Conservation (phyloP, 2,888 invertebrate genomes). For the Punctoribates punctum region DNA sequence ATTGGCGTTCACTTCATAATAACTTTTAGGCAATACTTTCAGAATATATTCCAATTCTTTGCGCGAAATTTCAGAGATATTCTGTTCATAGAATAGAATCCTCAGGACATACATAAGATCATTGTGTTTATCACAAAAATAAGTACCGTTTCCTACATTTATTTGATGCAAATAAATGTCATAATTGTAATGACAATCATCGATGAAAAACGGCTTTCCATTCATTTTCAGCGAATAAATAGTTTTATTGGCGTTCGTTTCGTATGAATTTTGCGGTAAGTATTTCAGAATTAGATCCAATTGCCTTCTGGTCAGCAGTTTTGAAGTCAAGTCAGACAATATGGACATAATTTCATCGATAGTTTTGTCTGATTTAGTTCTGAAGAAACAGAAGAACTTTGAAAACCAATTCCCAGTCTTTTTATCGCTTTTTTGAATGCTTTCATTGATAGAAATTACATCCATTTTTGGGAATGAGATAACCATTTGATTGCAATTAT, state of each 20-base stretch:
- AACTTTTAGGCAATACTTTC: neutral
- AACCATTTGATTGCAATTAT: too few species aligned
- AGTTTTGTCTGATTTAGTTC: neutral
- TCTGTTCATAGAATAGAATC: neutral
- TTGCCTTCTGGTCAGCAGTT: neutral
- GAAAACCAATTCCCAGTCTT: too few species aligned
- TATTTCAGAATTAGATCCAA: constrained; percentile 4
- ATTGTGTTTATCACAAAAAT: neutral
- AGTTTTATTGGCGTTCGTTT: neutral
- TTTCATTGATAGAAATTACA: too few species aligned
- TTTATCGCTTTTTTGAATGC: too few species aligned
- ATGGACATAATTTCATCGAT: neutral
- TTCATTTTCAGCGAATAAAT: neutral
- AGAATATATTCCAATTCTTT: neutral
- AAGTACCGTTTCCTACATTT: neutral
- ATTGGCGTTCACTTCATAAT: neutral
- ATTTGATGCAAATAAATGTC: constrained; percentile 11
- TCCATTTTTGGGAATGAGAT: too few species aligned
- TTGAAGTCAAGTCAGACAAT: neutral
- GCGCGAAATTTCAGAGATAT: neutral
- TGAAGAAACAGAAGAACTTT: neutral
- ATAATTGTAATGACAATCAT: neutral
- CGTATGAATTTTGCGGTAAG: neutral
- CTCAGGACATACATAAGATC: constrained; percentile 14
- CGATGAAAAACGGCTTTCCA: constrained; percentile 19